A percentile compares a stretch with the other conserved stretches of the same genome.
phyloP scores from a whole-genome alignment of 2,888 invertebrate genomes.

The Pasiphila rectangulata region DNA sequence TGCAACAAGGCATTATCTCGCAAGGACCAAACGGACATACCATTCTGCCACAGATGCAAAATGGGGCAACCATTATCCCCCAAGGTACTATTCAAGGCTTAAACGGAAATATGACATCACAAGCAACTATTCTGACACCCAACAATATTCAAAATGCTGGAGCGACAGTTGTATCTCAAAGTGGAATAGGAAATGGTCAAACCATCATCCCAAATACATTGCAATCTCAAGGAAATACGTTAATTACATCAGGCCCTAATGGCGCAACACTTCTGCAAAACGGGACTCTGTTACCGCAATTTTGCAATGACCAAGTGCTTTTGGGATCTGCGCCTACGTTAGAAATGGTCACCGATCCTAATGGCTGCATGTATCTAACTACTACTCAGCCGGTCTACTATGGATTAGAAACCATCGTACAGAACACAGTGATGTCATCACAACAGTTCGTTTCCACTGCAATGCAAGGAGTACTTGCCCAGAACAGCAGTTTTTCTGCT shows the following conservation, averaged over 20 bases:
- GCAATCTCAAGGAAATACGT: conserved; percentile 76
- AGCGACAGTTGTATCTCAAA: conserved; percentile 71
- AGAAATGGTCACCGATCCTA: conserved; percentile 83
- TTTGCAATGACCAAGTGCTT: conserved; percentile 82
- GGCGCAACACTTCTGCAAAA: conserved; percentile 82
- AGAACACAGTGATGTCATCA: conserved; percentile 94
- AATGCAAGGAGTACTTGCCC: conserved; percentile 89
- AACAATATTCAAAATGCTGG: conserved; percentile 67
- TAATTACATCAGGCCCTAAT: conserved; percentile 77
- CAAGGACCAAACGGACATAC: conserved; percentile 81
- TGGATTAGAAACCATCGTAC: conserved; percentile 91
- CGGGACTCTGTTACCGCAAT: conserved; percentile 77
- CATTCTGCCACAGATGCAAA: conserved; percentile 81
- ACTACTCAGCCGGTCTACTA: conserved; percentile 89
- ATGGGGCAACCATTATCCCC: conserved; percentile 84
- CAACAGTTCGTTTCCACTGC: conserved; percentile 91
- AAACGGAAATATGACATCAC: conserved; percentile 62
- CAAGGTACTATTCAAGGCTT: conserved; percentile 78
- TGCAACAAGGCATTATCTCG: conserved; percentile 76
- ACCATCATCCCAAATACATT: conserved; percentile 72
- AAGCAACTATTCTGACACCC: conserved; percentile 60
- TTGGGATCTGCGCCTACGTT: conserved; percentile 82
- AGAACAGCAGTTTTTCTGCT: conserved; percentile 91
- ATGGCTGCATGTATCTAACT: conserved; percentile 81
- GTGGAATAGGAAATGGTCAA: conserved; percentile 74